A percentile compares a stretch with the other conserved stretches of the same genome.
phyloP scores from a whole-genome alignment of 2,113 vertebrate genomes.

The Uria aalge region DNA sequence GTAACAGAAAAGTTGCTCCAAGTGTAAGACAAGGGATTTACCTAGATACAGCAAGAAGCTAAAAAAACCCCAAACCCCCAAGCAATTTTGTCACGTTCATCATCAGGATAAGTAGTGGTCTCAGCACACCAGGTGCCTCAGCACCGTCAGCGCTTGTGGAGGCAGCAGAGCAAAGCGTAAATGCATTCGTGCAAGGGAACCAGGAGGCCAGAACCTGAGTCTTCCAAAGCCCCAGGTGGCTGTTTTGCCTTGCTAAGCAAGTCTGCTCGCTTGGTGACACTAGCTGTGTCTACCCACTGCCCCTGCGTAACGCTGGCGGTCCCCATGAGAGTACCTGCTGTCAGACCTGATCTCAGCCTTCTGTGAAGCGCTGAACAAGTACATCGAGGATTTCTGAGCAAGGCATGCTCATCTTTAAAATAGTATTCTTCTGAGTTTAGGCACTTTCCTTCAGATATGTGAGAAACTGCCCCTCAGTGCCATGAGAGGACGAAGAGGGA shows the following conservation, averaged over 20 bases:
- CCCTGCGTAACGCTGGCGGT: background rate
- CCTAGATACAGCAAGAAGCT: background rate
- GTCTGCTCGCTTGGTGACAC: background rate
- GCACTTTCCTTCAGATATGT: background rate
- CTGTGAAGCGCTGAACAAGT: rapidly evolving
- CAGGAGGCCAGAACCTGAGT: background rate
- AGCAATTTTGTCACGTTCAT: background rate
- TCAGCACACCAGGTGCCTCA: background rate
- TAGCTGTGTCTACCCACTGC: background rate
- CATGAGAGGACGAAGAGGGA: rapidly evolving
- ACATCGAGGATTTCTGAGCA: background rate
- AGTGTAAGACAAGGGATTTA: background rate
- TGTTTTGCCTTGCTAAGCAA: background rate
- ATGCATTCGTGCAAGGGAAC: background rate
- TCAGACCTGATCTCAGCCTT: background rate
- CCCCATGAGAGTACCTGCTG: background rate
- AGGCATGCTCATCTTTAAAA: background rate
- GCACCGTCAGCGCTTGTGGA: background rate
- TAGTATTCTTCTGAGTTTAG: background rate
- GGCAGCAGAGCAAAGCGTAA: background rate
- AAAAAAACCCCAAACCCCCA: background rate
- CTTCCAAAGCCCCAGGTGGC: background rate
- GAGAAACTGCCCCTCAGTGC: background rate
- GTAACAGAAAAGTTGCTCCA: background rate
- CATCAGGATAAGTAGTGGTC: background rate